Evolutionary conservation across 2,797 vertebrate species (phyloP).

Genomic region (Sciurus carolinensis): DNA sequence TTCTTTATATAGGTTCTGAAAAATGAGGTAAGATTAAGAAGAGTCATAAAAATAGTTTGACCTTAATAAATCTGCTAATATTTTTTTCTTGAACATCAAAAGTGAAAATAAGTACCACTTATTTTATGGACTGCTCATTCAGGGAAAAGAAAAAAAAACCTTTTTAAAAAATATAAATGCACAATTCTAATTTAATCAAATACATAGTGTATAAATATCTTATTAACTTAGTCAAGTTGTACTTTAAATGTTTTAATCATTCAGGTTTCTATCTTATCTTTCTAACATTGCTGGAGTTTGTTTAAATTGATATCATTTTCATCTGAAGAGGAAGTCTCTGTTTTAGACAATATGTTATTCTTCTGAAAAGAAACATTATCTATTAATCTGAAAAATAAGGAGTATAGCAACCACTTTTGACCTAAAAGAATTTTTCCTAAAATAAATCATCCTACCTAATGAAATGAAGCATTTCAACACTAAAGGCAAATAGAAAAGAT

Average conservation of each 20-base stretch:
- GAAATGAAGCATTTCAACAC: constrained; percentile 13
- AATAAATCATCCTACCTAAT: background rate
- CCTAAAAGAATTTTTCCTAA: background rate
- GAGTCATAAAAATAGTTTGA: constrained; percentile 48
- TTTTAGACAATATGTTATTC: background rate
- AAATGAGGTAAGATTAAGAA: constrained; percentile 55
- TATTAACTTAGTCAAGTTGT: background rate
- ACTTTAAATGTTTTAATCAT: constrained; percentile 36
- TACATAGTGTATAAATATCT: background rate
- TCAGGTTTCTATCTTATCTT: background rate
- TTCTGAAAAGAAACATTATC: background rate
- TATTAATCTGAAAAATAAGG: background rate
- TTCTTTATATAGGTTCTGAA: background rate
- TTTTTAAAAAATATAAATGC: background rate
- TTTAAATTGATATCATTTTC: background rate
- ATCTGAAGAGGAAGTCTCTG: background rate
- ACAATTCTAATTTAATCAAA: constrained; percentile 33
- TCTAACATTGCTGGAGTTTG: background rate
- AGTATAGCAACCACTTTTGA: background rate
- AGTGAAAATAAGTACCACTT: constrained; percentile 55
- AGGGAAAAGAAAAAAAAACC: background rate
- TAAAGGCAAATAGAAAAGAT: constrained; percentile 22
- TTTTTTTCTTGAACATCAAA: constrained; percentile 48
- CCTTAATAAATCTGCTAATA: constrained; percentile 43
- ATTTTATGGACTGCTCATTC: constrained; percentile 36